phyloP scores from a whole-genome alignment of 2,113 vertebrate species.

The Embiotoca jacksoni region DNA sequence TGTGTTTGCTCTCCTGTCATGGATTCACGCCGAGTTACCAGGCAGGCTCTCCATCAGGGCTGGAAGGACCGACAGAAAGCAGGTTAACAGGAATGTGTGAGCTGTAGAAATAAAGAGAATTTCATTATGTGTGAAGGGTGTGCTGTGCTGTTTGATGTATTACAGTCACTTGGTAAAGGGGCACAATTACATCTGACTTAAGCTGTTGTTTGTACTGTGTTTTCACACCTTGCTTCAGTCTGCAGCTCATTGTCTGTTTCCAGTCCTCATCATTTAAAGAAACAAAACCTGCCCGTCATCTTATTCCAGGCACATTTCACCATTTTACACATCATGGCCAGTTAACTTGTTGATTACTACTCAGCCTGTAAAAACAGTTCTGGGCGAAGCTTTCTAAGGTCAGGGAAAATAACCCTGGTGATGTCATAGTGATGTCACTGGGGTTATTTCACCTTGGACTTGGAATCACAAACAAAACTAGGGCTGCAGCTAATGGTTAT shows the following conservation, averaged over 20 bases:
- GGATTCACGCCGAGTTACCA: neutral
- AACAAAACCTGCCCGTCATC: too few species aligned
- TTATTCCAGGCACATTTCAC: too few species aligned
- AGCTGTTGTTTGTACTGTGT: neutral
- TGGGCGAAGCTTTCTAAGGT: too few species aligned
- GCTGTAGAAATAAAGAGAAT: neutral
- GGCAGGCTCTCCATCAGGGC: neutral
- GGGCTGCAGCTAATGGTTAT: too few species aligned
- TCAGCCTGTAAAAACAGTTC: too few species aligned
- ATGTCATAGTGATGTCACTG: too few species aligned
- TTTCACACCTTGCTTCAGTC: neutral
- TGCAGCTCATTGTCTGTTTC: neutral
- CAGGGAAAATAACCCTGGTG: too few species aligned
- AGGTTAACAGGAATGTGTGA: neutral
- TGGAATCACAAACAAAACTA: too few species aligned
- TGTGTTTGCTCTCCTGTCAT: conserved; percentile 30
- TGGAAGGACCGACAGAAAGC: neutral
- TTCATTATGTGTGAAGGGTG: neutral
- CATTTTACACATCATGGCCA: too few species aligned
- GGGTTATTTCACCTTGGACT: too few species aligned
- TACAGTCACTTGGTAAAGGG: neutral
- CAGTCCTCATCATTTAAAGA: too few species aligned
- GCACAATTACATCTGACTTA: neutral
- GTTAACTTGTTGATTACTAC: too few species aligned
- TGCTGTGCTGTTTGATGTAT: neutral